Percentiles rank a stretch among this genome's conserved stretches.
Conservation (phyloP, 2,113 vertebrate genomes). For the Xenus cinereus region DNA sequence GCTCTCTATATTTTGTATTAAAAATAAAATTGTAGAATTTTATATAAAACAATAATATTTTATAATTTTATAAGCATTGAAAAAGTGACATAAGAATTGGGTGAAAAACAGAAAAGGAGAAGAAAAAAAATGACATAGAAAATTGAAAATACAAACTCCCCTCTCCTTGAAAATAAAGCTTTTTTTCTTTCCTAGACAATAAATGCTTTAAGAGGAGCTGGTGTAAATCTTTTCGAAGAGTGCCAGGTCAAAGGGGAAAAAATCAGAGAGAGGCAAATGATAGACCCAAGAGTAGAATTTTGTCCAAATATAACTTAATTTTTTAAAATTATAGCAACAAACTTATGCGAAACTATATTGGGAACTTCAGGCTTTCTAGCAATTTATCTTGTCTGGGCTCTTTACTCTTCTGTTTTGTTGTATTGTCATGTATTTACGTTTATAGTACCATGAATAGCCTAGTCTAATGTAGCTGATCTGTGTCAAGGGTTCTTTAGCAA, state of each 20-base stretch:
- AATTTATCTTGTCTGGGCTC: neutral
- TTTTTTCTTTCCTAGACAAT: neutral
- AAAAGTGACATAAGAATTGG: neutral
- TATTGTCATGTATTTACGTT: neutral
- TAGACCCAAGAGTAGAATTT: neutral
- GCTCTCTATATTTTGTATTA: neutral
- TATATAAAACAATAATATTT: neutral
- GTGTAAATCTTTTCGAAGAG: neutral
- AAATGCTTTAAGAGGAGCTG: neutral
- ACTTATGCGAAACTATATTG: neutral
- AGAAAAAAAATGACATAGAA: rapidly evolving
- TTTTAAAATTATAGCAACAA: neutral
- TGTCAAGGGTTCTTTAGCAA: neutral
- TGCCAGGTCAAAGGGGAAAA: neutral
- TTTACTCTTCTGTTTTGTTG: neutral
- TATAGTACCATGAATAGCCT: neutral
- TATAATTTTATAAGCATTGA: neutral
- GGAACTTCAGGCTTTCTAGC: neutral
- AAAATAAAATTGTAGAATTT: neutral
- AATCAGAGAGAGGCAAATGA: neutral
- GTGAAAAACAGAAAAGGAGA: neutral
- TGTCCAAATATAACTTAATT: neutral
- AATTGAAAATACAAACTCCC: rapidly evolving
- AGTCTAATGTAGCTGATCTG: neutral
- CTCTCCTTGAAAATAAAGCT: neutral